These are phyloP conservation scores for Chrysolina haemoptera DNA, from an alignment of 2,888 invertebrate species.

Conservation along the genomic window DNA sequence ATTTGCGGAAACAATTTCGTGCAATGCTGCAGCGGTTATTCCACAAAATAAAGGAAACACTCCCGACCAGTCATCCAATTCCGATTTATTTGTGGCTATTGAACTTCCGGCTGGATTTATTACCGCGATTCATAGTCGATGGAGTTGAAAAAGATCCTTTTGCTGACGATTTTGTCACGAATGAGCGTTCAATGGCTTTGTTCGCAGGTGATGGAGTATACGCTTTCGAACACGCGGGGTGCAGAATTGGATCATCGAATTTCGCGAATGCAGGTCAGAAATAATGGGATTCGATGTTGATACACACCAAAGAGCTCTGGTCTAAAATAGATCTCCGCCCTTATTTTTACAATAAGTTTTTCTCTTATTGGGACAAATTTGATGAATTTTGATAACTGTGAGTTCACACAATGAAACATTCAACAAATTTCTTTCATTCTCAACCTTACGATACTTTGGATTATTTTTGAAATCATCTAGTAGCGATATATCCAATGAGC, in stretches of 20 bases:
- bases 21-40: constrained; percentile 31
- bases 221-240: background rate
- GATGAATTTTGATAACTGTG: too few species aligned
- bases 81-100: constrained; percentile 40
- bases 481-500: too few species aligned
- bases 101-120: constrained; percentile 35
- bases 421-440: too few species aligned
- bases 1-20: constrained; percentile 9
- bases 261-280: background rate
- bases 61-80: constrained; percentile 30
- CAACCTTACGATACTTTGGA: too few species aligned
- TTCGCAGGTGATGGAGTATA: constrained; percentile 14
- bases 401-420: too few species aligned
- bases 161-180: constrained; percentile 11
- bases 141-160: constrained; percentile 37
- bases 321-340: too few species aligned
- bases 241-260: constrained; percentile 3
- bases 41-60: constrained; percentile 38
- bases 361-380: too few species aligned
- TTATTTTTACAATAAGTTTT: too few species aligned
- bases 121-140: constrained; percentile 32
- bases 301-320: background rate
- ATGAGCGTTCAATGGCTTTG: constrained; percentile 14
- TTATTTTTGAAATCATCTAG: too few species aligned
- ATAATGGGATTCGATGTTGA: constrained; percentile 5